Evolutionary conservation across 2,888 invertebrate species (phyloP), one percentile per base, ranked within the genome.

Genomic region (Euzetes globulus): DNA sequence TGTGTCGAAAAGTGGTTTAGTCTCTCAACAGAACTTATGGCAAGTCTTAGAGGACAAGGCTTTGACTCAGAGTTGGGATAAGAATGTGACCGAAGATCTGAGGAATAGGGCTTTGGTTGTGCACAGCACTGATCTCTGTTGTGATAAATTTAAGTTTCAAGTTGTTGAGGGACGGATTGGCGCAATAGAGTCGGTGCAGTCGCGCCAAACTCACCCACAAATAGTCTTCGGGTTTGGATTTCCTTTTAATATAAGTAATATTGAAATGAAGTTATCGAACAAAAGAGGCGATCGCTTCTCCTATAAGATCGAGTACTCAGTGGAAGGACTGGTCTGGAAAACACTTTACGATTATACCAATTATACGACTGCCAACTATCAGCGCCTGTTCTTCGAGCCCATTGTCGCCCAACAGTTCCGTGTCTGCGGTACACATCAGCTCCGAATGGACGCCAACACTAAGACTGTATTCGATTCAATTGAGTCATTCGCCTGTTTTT

Each of bases 271-370:
- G 15, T n/a, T 73, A 37, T 73, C 73, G 4, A 37, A 73, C 27
- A 50, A 25, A 41, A 68, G 63, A 19, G 73, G 73, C 63, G 73
- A 73, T 25, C 60, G 63, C 1, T 73, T 68, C 22, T 73, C 73
- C 22, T 73, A 73, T 52, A 33, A 15, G 29, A 47, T 73, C 22
- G 65, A 73, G 25, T 73, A 73, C 63, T 73, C 73, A 25, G 41
- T 41, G 13, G 68, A 73, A 17, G 65, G 68, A 6, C 15, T 73
- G n/a, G 3, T 33, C 27, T 73, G 73, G 73, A 50, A 13, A 19
- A 11, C 63, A 4, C 33, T 73, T 22, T 68, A 47, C 47, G 73
- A 73, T 25, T 73, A 68, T n/a, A 60, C 5, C 27, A 45, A 70
- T 19, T 73, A 73, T 29, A 19, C 22, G 25, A 63, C 63, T 3